Evolutionary conservation across 2,888 invertebrate genomes (phyloP).

Genomic region (Selenia dentaria): DNA sequence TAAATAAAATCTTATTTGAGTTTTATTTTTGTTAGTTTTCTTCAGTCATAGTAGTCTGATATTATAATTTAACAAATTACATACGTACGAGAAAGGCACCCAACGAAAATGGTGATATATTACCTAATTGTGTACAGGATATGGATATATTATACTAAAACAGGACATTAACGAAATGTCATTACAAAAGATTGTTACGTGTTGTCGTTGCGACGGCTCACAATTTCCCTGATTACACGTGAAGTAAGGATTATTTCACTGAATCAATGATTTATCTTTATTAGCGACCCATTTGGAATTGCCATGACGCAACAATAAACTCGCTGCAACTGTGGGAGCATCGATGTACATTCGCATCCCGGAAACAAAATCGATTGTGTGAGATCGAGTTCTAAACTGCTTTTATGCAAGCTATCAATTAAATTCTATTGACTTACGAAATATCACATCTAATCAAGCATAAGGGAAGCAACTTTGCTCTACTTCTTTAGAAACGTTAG

Average conservation of each 20-base stretch:
- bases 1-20: too few relatives aligned
- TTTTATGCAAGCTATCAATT: slow-evolving; percentile 80
- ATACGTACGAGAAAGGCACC: too few relatives aligned
- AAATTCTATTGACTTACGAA: slow-evolving; percentile 74
- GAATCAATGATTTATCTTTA: slow-evolving; percentile 31
- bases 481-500: slow-evolving; percentile 51
- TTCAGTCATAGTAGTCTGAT: too few relatives aligned
- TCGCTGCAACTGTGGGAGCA: slow-evolving; percentile 34
- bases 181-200: too few relatives aligned
- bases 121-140: too few relatives aligned
- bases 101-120: too few relatives aligned
- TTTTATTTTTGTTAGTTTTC: too few relatives aligned
- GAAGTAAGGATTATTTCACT: slow-evolving; percentile 30
- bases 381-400: slow-evolving; percentile 49
- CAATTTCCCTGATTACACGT: slow-evolving; percentile 1
- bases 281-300: too few relatives aligned
- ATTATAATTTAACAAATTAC: too few relatives aligned
- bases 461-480: slow-evolving; percentile 61
- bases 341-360: slow-evolving; percentile 60
- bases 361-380: slow-evolving; percentile 65
- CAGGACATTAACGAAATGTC: too few relatives aligned
- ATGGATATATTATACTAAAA: too few relatives aligned
- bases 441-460: slow-evolving; percentile 47
- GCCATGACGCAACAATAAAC: slow-evolving; percentile 38
- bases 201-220: too few relatives aligned